Percentiles rank a stretch among this genome's conserved stretches.
phyloP scores from a whole-genome alignment of 2,888 invertebrate species.

The Operophtera brumata region DNA sequence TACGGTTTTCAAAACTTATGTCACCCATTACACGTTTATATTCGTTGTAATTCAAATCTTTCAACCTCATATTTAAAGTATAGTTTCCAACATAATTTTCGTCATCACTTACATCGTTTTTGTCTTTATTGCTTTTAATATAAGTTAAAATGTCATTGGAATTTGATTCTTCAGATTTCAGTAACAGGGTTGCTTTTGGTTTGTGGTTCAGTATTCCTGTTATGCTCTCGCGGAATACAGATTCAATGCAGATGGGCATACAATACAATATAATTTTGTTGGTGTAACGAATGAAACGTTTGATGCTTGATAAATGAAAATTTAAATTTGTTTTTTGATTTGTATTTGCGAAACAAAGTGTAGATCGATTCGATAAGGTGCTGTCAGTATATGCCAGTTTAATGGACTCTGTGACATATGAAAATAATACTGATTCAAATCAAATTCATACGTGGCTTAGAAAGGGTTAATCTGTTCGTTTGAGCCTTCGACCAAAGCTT shows the following conservation, averaged over 20 bases:
- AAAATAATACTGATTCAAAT: conserved; percentile 21
- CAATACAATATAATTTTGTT: conserved; percentile 66
- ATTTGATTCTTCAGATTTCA: not conserved
- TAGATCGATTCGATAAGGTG: conserved; percentile 47
- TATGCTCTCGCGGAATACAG: conserved; percentile 18
- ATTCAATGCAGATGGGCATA: conserved; percentile 49
- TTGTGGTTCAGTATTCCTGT: not conserved
- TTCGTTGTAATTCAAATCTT: conserved; percentile 28
- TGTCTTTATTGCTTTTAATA: conserved; percentile 7
- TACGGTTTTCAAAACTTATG: conserved; percentile 63
- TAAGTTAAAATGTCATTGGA: not conserved
- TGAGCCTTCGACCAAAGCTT: too few species aligned
- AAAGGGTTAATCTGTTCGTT: not conserved
- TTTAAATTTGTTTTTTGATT: conserved; percentile 63
- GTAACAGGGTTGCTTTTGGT: not conserved
- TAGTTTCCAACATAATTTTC: conserved; percentile 23
- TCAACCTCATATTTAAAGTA: not conserved
- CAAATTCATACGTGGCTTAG: conserved; percentile 9
- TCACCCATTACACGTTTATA: conserved; percentile 37
- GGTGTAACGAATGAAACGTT: conserved; percentile 64
- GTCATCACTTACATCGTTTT: not conserved
- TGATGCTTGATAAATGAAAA: conserved; percentile 66
- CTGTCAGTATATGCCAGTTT: conserved; percentile 26
- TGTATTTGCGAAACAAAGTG: conserved; percentile 54
- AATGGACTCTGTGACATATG: conserved; percentile 27